Base-by-base conservation (phyloP, 2,888 invertebrate genomes). In the Parthenolecanium corni region DNA sequence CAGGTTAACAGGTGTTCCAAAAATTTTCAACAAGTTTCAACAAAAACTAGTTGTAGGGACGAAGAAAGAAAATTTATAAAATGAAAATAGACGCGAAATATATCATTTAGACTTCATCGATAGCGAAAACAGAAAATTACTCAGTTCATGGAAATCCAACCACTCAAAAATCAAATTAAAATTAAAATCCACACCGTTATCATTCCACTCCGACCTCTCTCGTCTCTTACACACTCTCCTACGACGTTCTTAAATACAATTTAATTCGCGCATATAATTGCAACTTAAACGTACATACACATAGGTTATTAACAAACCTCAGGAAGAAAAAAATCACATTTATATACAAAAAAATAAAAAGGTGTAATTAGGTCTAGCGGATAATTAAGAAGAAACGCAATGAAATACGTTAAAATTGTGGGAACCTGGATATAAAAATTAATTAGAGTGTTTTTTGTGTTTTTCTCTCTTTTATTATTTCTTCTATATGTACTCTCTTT, bases 371-470 rank as follows among this genome's bases (percentile, higher is more conserved):
- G 54, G 38, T 42, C 40, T 31, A 16, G 54, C 40, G 42, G 40
- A 42, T 54, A 54, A 54, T 54, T 54, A 54, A 54, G 40, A 42
- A 24, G 38, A 42, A 42, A 54, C 38, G 23, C 38, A 54, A 54
- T 21, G 54, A 31, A 20, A 54, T 40, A 54, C 20, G 54, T 9
- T 31, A 31, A 31, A 31, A 31, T 54, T 54, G 54, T 54, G 54
- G 54, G 54, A 54, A 54, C 54, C 52, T 54, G 54, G 38, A 40
- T 24, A 40, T 54, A 54, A 54, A 54, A 54, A 40, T 54, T 54
- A 54, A 54, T 54, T 54, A 54, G 42, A 54, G 38, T 54, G 40
- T 23, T 54, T 23, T 42, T 42, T 40, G 38, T 16, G 4, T 40
- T 40, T 54, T 42, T 38, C 38, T 24, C 40, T 42, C 42, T 40